phyloP scores from a whole-genome alignment of 1,140 invertebrate species.

The Phenacoccus solenopsis region DNA sequence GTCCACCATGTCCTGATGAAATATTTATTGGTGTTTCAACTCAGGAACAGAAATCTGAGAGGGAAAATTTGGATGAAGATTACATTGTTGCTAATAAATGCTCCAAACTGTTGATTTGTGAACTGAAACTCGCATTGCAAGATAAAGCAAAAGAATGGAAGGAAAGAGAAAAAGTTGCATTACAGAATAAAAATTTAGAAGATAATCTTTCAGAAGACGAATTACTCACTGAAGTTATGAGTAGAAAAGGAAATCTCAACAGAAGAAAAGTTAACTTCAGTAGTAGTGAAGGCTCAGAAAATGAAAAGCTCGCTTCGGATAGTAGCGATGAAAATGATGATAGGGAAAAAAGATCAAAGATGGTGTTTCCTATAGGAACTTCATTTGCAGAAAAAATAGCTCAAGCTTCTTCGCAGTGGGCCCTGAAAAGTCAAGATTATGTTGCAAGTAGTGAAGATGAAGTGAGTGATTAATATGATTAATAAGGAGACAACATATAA shows the following conservation, averaged over 20 bases:
- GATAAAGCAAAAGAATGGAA: conserved; percentile 8
- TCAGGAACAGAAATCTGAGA: background rate
- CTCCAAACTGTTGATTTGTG: conserved; percentile 1
- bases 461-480: no score
- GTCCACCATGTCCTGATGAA: background rate
- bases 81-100: background rate
- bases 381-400: background rate
- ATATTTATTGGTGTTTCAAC: background rate
- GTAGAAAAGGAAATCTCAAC: background rate
- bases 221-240: background rate
- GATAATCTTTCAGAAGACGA: background rate
- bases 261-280: background rate
- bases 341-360: background rate
- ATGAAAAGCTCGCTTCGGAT: background rate
- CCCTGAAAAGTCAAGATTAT: background rate
- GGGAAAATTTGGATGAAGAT: background rate
- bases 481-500: background rate
- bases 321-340: no score
- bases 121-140: conserved; percentile 1
- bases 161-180: background rate
- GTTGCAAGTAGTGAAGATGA: background rate
- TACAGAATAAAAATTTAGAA: conserved; percentile 1
- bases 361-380: background rate
- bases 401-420: background rate
- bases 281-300: background rate